Evolutionary conservation across 1,140 invertebrate genomes (phyloP).

Genomic region (Musca vetustissima): DNA sequence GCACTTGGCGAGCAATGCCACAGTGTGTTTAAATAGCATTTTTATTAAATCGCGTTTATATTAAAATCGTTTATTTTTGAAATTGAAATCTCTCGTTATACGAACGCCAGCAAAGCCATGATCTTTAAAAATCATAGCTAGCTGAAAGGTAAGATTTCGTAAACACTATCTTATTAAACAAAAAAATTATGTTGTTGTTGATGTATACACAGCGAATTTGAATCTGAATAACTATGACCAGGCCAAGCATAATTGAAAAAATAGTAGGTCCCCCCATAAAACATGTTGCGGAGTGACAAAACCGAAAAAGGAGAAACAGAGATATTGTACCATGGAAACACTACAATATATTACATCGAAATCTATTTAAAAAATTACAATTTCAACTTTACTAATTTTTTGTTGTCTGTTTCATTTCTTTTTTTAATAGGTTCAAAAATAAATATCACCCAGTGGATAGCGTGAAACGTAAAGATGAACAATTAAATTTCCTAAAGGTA

Average conservation of each 20-base stretch:
- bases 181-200: no score
- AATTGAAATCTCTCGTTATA: slow-evolving; percentile 23
- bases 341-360: background rate
- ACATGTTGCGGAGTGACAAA: no score
- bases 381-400: background rate
- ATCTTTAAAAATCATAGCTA: no score
- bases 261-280: no score
- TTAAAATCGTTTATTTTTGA: slow-evolving; percentile 37
- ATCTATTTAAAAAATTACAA: background rate
- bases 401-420: slow-evolving; percentile 2
- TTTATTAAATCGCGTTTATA: slow-evolving; percentile 42
- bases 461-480: slow-evolving; percentile 86
- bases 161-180: slow-evolving; percentile 1
- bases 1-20: slow-evolving; percentile 55
- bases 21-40: slow-evolving; percentile 44
- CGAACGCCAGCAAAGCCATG: background rate
- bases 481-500: slow-evolving; percentile 80
- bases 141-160: slow-evolving; percentile 33
- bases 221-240: no score
- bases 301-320: no score
- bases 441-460: slow-evolving; percentile 99
- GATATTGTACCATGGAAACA: no score
- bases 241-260: no score
- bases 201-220: no score
- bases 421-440: slow-evolving; percentile 88